Evolutionary conservation across 1,140 invertebrate genomes (phyloP).

Genomic region (Sitophilus oryzae): DNA sequence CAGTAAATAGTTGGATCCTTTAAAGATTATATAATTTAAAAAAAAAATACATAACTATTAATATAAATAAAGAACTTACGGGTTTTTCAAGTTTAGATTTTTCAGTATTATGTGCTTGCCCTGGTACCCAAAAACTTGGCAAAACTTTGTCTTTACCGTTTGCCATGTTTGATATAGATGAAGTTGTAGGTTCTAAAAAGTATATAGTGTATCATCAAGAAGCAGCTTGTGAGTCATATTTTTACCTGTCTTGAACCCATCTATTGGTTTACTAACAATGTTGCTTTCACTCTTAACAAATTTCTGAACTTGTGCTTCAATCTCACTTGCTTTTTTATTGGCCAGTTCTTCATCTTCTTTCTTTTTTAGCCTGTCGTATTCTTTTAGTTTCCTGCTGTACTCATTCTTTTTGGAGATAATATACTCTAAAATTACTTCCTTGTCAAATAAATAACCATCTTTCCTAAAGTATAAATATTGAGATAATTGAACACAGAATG

Average conservation of each 20-base stretch:
- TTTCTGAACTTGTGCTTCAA: slow-evolving; percentile 61
- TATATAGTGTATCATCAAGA: no score
- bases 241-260: slow-evolving; percentile 47
- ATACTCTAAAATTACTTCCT: slow-evolving; percentile 95
- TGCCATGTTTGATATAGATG: slow-evolving; percentile 73
- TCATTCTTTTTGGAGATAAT: slow-evolving; percentile 94
- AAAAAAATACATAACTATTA: slow-evolving; percentile 5
- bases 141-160: slow-evolving; percentile 58
- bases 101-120: slow-evolving; percentile 82
- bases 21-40: slow-evolving; percentile 30
- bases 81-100: slow-evolving; percentile 73
- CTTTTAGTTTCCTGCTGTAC: slow-evolving; percentile 82
- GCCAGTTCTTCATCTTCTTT: slow-evolving; percentile 59
- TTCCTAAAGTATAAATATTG: slow-evolving; percentile 52
- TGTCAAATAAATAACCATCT: slow-evolving; percentile 94
- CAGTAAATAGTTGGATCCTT: slow-evolving; percentile 84
- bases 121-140: slow-evolving; percentile 97
- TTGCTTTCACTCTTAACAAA: slow-evolving; percentile 75
- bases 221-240: slow-evolving; percentile 12
- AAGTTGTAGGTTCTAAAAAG: slow-evolving; percentile 27
- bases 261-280: slow-evolving; percentile 52
- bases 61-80: slow-evolving; percentile 46
- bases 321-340: slow-evolving; percentile 64
- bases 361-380: slow-evolving; percentile 85
- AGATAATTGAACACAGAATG: neutral